A percentile compares a stretch with the other conserved stretches of the same genome.
Conservation (phyloP, 2,113 vertebrate species). For the Meriones unguiculatus region DNA sequence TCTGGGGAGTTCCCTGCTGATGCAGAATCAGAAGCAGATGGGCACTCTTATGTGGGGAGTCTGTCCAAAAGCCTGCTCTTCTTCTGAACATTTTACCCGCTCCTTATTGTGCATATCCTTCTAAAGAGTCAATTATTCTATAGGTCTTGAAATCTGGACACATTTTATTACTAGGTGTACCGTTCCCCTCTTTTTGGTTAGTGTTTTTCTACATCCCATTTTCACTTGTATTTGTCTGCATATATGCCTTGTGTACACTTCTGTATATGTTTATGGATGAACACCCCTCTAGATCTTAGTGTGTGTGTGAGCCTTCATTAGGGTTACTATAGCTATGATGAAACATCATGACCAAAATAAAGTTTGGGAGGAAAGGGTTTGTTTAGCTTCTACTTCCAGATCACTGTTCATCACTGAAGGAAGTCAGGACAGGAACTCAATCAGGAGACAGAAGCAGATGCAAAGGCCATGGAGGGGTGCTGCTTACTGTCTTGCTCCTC, state of each 20-base stretch:
- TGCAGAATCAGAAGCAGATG: not conserved
- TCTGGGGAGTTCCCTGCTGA: not conserved
- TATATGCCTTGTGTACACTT: not conserved
- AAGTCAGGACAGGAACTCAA: not conserved
- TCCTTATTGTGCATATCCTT: not conserved
- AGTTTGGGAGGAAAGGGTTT: not conserved
- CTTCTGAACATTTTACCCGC: not conserved
- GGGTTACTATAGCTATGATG: no score
- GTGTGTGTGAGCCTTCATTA: not conserved
- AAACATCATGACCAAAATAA: not conserved
- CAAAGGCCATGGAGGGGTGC: no score
- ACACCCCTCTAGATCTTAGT: not conserved
- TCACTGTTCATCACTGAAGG: not conserved
- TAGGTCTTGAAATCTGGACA: not conserved
- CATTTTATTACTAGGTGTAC: not conserved
- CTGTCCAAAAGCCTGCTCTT: not conserved
- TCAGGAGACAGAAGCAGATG: not conserved
- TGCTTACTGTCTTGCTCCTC: not conserved
- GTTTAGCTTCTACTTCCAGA: not conserved
- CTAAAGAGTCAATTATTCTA: not conserved
- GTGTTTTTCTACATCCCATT: constrained; percentile 1
- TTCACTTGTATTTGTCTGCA: not conserved
- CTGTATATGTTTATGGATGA: not conserved
- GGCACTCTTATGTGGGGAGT: not conserved
- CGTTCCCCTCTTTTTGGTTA: not conserved